phyloP scores from a whole-genome alignment of 2,113 vertebrate genomes.

The Azemiops feae region DNA sequence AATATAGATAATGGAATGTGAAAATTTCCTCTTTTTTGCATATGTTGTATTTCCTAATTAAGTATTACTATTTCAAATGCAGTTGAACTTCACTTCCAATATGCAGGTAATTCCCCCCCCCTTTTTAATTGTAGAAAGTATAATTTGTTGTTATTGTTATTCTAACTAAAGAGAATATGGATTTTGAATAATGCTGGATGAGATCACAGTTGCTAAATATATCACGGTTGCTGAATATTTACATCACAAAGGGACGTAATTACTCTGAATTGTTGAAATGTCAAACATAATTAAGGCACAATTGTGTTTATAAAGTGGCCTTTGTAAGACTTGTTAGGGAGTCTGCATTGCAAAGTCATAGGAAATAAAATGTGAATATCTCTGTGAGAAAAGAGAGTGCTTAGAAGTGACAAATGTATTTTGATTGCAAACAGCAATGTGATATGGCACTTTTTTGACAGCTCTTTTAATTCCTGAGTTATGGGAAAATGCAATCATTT shows the following conservation, averaged over 20 bases:
- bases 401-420: conserved; percentile 16
- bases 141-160: background rate
- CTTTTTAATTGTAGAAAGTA: background rate
- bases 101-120: background rate
- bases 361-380: background rate
- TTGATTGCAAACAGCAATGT: background rate
- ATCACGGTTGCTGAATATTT: conserved; percentile 37
- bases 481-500: conserved; percentile 49
- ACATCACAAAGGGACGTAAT: conserved; percentile 49
- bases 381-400: background rate
- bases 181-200: conserved; percentile 15
- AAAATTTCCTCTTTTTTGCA: background rate
- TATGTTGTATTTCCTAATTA: background rate
- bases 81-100: background rate
- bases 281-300: conserved; percentile 39
- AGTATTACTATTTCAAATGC: background rate
- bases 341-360: conserved; percentile 37
- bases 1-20: background rate
- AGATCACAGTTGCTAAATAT: conserved; percentile 3
- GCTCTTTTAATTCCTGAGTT: conserved; percentile 60
- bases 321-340: conserved; percentile 35
- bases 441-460: conserved; percentile 35
- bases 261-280: conserved; percentile 49
- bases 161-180: conserved; percentile 25
- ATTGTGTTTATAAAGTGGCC: conserved; percentile 29